Conservation (phyloP, 1,140 invertebrate species). For the Campoletis sonorensis region DNA sequence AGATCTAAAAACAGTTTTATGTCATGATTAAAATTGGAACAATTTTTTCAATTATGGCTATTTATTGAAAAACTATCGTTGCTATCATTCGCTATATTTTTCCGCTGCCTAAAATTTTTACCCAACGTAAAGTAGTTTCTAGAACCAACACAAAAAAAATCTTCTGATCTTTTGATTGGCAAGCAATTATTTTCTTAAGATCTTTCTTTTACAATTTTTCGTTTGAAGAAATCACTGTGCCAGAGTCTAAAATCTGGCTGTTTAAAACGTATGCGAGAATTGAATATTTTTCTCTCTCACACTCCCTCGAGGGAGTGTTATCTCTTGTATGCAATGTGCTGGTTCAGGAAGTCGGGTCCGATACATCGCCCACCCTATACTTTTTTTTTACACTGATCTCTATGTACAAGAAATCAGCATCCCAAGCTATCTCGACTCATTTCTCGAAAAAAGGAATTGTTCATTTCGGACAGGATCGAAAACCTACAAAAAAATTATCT, state of each 20-base stretch:
- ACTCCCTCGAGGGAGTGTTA: not conserved
- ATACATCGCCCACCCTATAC: constrained; percentile 40
- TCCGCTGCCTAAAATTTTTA: too few relatives aligned
- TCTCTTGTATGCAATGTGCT: not conserved
- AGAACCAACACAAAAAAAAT: too few relatives aligned
- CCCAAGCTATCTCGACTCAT: not conserved
- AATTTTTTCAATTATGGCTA: not conserved
- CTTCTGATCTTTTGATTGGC: too few relatives aligned
- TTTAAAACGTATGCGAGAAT: not conserved
- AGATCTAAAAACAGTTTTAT: too few relatives aligned
- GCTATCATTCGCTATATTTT: too few relatives aligned
- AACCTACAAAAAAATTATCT: not conserved
- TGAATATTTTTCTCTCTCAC: not conserved
- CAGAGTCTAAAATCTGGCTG: not conserved
- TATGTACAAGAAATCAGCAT: not conserved
- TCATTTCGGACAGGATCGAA: too few relatives aligned
- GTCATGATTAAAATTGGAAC: not conserved
- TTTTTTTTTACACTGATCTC: constrained; percentile 14
- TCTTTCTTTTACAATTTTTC: not conserved
- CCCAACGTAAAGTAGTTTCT: too few relatives aligned
- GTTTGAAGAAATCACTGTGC: not conserved
- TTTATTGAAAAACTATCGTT: too few relatives aligned
- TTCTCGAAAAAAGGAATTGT: not conserved
- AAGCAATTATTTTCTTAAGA: not conserved
- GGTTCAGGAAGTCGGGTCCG: constrained; percentile 33